Conservation (phyloP, 2,797 vertebrate genomes). For the Sebastes alutus region DNA sequence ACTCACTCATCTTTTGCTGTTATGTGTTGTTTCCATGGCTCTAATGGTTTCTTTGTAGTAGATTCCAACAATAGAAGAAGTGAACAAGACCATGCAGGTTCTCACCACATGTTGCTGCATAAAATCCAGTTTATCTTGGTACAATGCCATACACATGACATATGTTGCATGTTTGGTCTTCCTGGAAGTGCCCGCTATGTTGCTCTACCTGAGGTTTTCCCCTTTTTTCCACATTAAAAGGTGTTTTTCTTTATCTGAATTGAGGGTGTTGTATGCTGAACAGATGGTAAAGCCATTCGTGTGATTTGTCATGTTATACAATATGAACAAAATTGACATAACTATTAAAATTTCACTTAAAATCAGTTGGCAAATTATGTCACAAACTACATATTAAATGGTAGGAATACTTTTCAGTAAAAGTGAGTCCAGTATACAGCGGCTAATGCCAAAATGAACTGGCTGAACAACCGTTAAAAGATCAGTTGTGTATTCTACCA, state of each 20-base stretch:
- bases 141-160: background rate
- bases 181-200: background rate
- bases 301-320: background rate
- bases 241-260: background rate
- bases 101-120: conserved; percentile 28
- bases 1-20: conserved; percentile 33
- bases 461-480: background rate
- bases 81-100: background rate
- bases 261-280: background rate
- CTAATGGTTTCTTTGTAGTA: conserved; percentile 19
- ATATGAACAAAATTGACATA: background rate
- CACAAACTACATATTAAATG: background rate
- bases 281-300: background rate
- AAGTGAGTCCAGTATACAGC: background rate
- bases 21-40: conserved; percentile 39
- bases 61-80: background rate
- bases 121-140: background rate
- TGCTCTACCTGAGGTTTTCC: background rate
- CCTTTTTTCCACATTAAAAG: background rate
- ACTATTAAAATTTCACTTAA: background rate
- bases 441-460: background rate
- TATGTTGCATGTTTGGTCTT: background rate
- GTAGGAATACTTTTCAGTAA: background rate
- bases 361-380: background rate
- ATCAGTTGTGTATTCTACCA: background rate